Conservation (phyloP, 2,797 vertebrate genomes). For the Falco novaeseelandiae region DNA sequence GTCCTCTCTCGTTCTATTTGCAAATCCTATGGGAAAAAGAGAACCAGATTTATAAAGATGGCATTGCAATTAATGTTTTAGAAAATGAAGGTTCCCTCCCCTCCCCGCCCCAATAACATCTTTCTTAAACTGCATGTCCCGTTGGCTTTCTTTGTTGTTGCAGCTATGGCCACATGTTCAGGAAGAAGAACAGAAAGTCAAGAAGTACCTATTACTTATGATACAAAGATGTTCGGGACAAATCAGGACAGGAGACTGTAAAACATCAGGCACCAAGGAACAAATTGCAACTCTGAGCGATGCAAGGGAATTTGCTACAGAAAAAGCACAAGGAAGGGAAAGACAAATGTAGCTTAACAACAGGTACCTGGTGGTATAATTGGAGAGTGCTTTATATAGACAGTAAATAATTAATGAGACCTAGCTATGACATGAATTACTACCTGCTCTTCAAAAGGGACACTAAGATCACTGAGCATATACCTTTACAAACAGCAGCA, state of each 20-base stretch:
- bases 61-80: not conserved
- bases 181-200: not conserved
- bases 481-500: not conserved
- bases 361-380: constrained; percentile 12
- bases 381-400: constrained; percentile 6
- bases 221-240: not conserved
- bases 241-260: not conserved
- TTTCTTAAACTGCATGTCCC: not conserved
- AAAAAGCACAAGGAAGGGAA: constrained; percentile 7
- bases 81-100: not conserved
- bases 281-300: not conserved
- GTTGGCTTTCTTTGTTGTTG: not conserved
- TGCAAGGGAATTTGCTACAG: not conserved
- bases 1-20: constrained; percentile 92
- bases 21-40: constrained; percentile 81
- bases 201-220: not conserved
- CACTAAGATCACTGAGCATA: not conserved
- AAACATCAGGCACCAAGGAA: not conserved
- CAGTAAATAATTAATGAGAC: constrained; percentile 26
- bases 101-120: too few relatives aligned
- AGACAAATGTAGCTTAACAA: constrained; percentile 34
- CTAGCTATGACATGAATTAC: not conserved
- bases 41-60: not conserved
- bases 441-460: not conserved
- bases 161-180: not conserved